Evolutionary conservation across 2,888 invertebrate species (phyloP).

Genomic region (Archips crataeganus): DNA sequence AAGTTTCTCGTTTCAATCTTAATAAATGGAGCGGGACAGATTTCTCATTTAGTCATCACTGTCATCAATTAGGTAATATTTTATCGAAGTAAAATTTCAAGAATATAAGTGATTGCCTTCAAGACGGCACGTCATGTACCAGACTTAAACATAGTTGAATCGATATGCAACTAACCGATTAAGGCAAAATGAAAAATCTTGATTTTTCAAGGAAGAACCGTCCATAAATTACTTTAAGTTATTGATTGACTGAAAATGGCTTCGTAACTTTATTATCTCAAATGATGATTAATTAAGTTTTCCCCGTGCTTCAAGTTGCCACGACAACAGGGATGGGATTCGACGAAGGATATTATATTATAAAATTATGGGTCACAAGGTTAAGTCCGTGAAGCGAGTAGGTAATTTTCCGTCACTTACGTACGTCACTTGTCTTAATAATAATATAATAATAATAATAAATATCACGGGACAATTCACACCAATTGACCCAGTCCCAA

Average conservation of each 20-base stretch:
- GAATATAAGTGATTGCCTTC: not conserved
- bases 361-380: not conserved
- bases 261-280: slow-evolving; percentile 24
- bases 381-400: not conserved
- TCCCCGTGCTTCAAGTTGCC: slow-evolving; percentile 8
- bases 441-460: no score
- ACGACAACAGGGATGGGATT: slow-evolving; percentile 6
- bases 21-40: slow-evolving; percentile 13
- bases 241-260: slow-evolving; percentile 29
- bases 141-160: not conserved
- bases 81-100: not conserved
- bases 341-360: slow-evolving; percentile 1
- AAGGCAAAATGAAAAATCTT: not conserved
- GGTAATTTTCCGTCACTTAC: not conserved
- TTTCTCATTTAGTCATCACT: slow-evolving; percentile 6
- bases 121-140: not conserved
- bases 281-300: slow-evolving; percentile 35
- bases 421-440: not conserved
- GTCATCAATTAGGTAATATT: slow-evolving; percentile 5
- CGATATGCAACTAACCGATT: slow-evolving; percentile 1
- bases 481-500: no score
- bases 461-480: no score
- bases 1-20: slow-evolving; percentile 31
- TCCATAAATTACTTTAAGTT: slow-evolving; percentile 20
- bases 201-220: slow-evolving; percentile 2